phyloP scores from a whole-genome alignment of 92 coral and sea anemone species.

The Pocillopora grandis region DNA sequence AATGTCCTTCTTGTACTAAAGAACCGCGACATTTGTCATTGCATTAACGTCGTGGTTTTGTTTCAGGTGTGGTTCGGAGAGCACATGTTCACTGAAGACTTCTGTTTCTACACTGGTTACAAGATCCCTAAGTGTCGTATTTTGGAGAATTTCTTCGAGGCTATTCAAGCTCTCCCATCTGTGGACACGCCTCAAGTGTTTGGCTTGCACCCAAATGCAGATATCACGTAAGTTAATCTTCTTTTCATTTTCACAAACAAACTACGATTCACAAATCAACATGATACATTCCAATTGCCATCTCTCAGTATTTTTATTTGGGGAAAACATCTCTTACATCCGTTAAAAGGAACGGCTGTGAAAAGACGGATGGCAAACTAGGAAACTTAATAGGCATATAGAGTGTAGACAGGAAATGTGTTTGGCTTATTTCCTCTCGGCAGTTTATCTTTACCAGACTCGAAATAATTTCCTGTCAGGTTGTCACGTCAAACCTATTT shows the following conservation, averaged over 20 bases:
- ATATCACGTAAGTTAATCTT: slow-evolving; percentile 75
- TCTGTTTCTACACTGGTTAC: slow-evolving; percentile 85
- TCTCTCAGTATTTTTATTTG: neutral
- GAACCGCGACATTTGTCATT: neutral
- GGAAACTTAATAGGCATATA: no score
- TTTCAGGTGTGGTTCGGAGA: slow-evolving; percentile 89
- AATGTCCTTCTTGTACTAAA: no score
- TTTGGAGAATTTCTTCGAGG: slow-evolving; percentile 79
- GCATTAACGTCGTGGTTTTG: neutral
- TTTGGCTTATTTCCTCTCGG: no score
- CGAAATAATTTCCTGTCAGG: no score
- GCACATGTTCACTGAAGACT: slow-evolving; percentile 83
- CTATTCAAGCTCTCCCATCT: slow-evolving; percentile 83
- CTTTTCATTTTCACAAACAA: neutral
- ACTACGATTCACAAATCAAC: no score
- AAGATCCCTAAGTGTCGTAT: slow-evolving; percentile 82
- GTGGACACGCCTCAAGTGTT: slow-evolving; percentile 91
- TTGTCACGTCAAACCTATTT: no score
- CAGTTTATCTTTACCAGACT: no score
- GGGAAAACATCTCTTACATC: no score
- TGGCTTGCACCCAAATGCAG: slow-evolving; percentile 90
- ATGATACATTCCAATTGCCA: neutral
- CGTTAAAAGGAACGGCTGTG: no score
- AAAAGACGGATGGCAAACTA: no score
- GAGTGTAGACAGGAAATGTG: no score